phyloP scores from a whole-genome alignment of 1,140 invertebrate genomes.

The Cydia strobilella region DNA sequence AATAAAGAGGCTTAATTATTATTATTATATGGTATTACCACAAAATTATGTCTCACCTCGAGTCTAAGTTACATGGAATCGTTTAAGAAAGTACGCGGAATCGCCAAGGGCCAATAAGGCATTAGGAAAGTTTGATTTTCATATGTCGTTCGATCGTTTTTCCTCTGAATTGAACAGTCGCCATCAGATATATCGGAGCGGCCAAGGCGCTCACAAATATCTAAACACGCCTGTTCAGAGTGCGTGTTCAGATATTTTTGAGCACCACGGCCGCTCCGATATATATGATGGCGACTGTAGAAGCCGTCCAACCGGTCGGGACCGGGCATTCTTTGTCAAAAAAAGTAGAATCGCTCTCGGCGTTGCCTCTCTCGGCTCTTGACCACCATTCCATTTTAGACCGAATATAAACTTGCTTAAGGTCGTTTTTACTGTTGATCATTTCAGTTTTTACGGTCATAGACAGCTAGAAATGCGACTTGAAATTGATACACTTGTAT shows the following conservation, averaged over 20 bases:
- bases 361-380: background rate
- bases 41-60: background rate
- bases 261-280: too few relatives aligned
- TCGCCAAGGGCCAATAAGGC: background rate
- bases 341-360: background rate
- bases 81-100: conserved; percentile 3
- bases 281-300: background rate
- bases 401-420: background rate
- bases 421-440: background rate
- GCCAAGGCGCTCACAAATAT: too few relatives aligned
- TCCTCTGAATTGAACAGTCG: background rate
- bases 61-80: background rate
- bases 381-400: background rate
- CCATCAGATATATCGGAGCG: too few relatives aligned
- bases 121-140: background rate
- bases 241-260: too few relatives aligned
- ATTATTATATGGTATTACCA: background rate
- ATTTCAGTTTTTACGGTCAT: background rate
- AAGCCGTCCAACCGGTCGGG: background rate
- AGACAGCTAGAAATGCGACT: conserved; percentile 6
- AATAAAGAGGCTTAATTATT: too few relatives aligned
- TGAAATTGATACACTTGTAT: conserved; percentile 17
- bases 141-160: background rate
- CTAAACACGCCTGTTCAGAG: too few relatives aligned
- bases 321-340: conserved; percentile 12